phyloP scores from a whole-genome alignment of 2,888 invertebrate genomes.

The Sabellastarte sp. region DNA sequence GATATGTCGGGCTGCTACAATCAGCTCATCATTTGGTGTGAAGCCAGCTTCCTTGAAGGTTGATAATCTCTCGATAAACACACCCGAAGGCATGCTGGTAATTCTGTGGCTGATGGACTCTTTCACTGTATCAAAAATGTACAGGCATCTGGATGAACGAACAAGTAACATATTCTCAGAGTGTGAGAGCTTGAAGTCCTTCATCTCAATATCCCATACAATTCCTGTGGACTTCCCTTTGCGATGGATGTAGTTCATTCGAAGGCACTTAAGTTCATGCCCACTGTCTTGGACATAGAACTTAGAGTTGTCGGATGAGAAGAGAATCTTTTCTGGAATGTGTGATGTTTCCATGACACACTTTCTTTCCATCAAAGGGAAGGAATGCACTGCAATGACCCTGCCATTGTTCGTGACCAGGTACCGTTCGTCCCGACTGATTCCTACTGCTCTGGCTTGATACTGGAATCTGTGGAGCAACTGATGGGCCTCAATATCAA shows the following conservation, averaged over 20 bases:
- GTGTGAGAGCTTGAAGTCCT: constrained; percentile 22
- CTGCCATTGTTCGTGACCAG: constrained; percentile 40
- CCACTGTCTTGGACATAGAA: constrained; percentile 39
- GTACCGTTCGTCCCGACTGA: constrained; percentile 39
- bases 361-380: constrained; percentile 43
- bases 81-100: constrained; percentile 38
- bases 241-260: constrained; percentile 36
- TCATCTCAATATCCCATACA: constrained; percentile 37
- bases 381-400: constrained; percentile 34
- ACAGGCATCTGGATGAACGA: constrained; percentile 37
- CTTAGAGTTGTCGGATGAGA: constrained; percentile 32
- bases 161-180: constrained; percentile 35
- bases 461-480: constrained; percentile 41
- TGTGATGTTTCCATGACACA: constrained; percentile 39
- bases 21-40: constrained; percentile 37
- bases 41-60: constrained; percentile 46
- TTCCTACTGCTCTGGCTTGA: constrained; percentile 38
- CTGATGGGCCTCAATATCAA: constrained; percentile 35
- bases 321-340: constrained; percentile 36
- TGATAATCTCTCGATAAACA: constrained; percentile 41
- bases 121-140: constrained; percentile 33
- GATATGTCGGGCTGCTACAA: constrained; percentile 44
- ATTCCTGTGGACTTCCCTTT: constrained; percentile 32
- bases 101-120: constrained; percentile 34
- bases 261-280: constrained; percentile 35